Conservation (phyloP, 2,113 vertebrate genomes). For the Dipodomys stephensi region DNA sequence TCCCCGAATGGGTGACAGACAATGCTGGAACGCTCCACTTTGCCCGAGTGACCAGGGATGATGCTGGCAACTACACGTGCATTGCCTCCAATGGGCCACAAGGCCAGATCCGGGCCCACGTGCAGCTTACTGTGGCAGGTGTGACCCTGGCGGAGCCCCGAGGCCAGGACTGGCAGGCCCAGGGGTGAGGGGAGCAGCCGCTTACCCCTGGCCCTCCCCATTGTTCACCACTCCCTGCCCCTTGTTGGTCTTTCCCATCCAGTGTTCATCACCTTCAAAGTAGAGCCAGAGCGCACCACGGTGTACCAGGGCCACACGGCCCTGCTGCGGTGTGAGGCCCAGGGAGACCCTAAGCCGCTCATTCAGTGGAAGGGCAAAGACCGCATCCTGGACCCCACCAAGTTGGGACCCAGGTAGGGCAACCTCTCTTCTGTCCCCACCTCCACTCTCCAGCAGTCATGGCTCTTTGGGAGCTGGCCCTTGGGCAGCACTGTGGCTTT, state of each 20-base stretch:
- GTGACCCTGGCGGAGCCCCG: background rate
- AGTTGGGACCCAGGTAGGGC: conserved; percentile 89
- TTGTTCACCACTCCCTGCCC: background rate
- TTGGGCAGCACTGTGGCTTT: background rate
- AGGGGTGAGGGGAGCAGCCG: too few relatives aligned
- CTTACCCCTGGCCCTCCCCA: background rate
- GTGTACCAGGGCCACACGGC: conserved; percentile 98
- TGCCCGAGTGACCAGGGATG: conserved; percentile 91
- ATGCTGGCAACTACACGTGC: conserved; percentile 96
- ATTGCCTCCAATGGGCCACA: conserved; percentile 94
- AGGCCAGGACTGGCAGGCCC: background rate
- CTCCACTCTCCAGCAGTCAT: background rate
- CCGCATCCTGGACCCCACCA: conserved; percentile 90
- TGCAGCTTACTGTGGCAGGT: conserved; percentile 96
- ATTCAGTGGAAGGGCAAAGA: conserved; percentile 98
- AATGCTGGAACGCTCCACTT: conserved; percentile 92
- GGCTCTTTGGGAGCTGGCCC: background rate
- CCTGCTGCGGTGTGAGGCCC: conserved; percentile 97
- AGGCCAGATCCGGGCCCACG: conserved; percentile 94
- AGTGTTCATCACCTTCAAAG: conserved; percentile 95
- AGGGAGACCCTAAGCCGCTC: conserved; percentile 93
- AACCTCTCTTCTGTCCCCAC: rapidly evolving
- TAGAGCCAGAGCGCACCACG: conserved; percentile 94
- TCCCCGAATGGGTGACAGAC: conserved; percentile 91
- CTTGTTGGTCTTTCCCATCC: conserved; percentile 34